A percentile compares a stretch with the other conserved stretches of the same genome.
Conservation (phyloP, 2,888 invertebrate species). For the Drosophila vallismaia region DNA sequence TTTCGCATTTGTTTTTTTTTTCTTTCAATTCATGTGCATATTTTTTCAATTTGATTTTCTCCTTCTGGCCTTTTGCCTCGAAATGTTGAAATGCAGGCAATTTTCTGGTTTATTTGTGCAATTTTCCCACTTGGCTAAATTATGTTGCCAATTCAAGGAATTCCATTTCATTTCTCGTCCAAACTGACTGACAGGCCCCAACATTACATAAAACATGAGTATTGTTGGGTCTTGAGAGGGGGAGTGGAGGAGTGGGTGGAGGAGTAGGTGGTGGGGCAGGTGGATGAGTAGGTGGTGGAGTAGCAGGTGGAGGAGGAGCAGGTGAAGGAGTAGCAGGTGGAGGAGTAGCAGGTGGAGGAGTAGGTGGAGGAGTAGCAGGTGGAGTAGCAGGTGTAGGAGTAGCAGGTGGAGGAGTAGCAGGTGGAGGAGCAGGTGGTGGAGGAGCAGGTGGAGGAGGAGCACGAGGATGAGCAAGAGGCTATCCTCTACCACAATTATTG, state of each 20-base stretch:
- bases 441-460: too few relatives aligned
- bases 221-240: not conserved
- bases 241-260: too few relatives aligned
- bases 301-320: too few relatives aligned
- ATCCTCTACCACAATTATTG: not conserved
- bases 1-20: conserved; percentile 21
- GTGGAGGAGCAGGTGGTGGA: too few relatives aligned
- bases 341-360: too few relatives aligned
- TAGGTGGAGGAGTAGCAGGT: too few relatives aligned
- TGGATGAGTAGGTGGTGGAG: too few relatives aligned
- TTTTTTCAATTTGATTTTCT: conserved; percentile 52
- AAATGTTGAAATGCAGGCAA: conserved; percentile 27
- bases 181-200: not conserved
- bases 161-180: conserved; percentile 3
- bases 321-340: too few relatives aligned
- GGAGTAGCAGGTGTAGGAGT: too few relatives aligned
- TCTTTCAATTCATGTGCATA: conserved; percentile 38
- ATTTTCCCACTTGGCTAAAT: conserved; percentile 34
- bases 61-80: conserved; percentile 27
- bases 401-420: too few relatives aligned
- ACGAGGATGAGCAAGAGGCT: not conserved
- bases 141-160: conserved; percentile 41
- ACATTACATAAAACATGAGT: conserved; percentile 1
- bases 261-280: too few relatives aligned
- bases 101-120: conserved; percentile 37